Base-by-base conservation (phyloP, 2,888 invertebrate species). In the Pollenia amentaria region DNA sequence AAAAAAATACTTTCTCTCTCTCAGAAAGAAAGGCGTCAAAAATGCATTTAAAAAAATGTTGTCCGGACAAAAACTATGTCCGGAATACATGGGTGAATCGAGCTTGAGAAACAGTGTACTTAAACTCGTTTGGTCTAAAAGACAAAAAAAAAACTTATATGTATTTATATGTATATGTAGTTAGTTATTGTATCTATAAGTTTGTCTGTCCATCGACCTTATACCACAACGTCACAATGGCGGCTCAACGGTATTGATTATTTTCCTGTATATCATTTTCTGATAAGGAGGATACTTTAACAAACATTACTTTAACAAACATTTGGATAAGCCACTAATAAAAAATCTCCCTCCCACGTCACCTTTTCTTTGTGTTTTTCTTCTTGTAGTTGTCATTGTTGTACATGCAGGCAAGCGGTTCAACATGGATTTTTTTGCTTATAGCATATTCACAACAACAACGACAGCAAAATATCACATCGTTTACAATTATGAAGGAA, bases 401-500 rank as follows among this genome's bases (percentile, higher is more conserved):
- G 29, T 46, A 46, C 46, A 44, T 70, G 72, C 9, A 55, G 38
- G 16, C 60, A 6, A 18, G 9, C 18, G 3, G 29, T 29, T 29
- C 29, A 29, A 53, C n/a, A 42, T 16, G 11, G 9, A 14, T 40
- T 62, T 48, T 51, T 9, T 64, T 64, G 40, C 40, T 62, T 51
- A n/a, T 64, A 40, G 51, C 44, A 48, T 48, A 38, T 40, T 29
- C 40, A 51, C 42, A 21, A 51, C 42, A 42, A 55, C 40, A 51
- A 60, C 18, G 40, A 8, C 14, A 64, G 42, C 42, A 40, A 42
- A 44, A 64, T 44, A 64, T 38, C 12, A 75, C 51, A 46, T 51
- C 38, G 40, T 62, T 40, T 70, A 60, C 29, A 51, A 73, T 62
- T 62, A 75, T 75, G 62, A 64, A 62, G 62, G 62, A 75, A 75